Conservation (phyloP, 2,113 vertebrate genomes). For the Monarcha castaneiventris region DNA sequence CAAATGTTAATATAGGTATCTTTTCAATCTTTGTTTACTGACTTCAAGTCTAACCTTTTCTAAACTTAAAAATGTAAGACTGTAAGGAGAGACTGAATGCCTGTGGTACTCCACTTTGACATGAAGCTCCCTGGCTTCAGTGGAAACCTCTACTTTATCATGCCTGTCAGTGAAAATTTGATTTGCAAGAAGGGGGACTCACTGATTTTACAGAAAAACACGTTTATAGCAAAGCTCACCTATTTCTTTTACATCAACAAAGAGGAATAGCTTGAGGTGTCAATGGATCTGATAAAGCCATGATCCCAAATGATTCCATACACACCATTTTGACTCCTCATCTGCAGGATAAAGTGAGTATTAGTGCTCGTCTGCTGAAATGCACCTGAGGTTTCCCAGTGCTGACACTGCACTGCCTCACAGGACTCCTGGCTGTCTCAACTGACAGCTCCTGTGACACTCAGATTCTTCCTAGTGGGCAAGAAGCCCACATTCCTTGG, state of each 20-base stretch:
- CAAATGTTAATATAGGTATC: background rate
- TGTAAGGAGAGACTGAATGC: background rate
- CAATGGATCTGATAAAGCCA: background rate
- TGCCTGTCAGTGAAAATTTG: background rate
- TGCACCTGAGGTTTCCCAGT: conserved; percentile 75
- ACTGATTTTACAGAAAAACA: background rate
- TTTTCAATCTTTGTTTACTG: background rate
- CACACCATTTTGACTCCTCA: conserved; percentile 53
- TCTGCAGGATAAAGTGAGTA: conserved; percentile 73
- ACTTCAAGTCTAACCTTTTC: background rate
- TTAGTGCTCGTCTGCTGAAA: conserved; percentile 67
- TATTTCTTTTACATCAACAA: background rate
- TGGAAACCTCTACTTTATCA: background rate
- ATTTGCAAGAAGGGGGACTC: background rate
- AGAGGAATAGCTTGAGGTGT: background rate
- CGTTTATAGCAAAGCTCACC: background rate
- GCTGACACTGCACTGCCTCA: conserved; percentile 74
- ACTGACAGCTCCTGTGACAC: conserved; percentile 74
- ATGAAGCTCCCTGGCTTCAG: background rate
- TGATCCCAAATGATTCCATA: background rate
- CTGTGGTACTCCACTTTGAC: background rate
- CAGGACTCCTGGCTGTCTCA: conserved; percentile 73
- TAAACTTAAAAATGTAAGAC: background rate
- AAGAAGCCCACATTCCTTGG: conserved; percentile 76
- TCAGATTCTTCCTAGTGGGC: conserved; percentile 70